Conservation (phyloP, 1,140 invertebrate species). For the Neuroterus valhalla region DNA sequence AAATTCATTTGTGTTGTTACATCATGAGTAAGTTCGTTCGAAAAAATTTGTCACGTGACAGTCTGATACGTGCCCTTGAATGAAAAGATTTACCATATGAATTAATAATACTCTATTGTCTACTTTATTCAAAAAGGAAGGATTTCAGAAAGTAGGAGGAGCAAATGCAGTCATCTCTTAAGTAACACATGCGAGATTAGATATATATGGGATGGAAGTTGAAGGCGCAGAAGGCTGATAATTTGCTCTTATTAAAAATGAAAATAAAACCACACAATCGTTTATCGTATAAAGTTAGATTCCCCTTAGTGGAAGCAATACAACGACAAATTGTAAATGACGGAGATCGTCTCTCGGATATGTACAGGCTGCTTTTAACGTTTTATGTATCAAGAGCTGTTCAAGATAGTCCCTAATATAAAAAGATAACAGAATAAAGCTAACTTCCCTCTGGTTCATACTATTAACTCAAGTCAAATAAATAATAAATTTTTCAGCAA, state of each 20-base stretch:
- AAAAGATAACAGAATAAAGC: constrained; percentile 6
- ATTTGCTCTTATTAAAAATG: not conserved
- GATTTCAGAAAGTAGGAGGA: constrained; percentile 12
- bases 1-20: no score
- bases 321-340: not conserved
- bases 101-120: constrained; percentile 1
- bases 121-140: not conserved
- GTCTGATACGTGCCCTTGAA: no score
- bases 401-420: constrained; percentile 12
- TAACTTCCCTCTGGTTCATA: not conserved
- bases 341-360: constrained; percentile 3
- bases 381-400: constrained; percentile 1
- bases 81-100: not conserved
- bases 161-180: constrained; percentile 12
- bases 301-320: not conserved
- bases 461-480: not conserved
- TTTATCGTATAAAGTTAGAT: not conserved
- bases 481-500: not conserved
- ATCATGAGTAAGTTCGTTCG: no score
- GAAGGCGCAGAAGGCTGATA: constrained; percentile 12
- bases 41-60: no score
- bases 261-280: not conserved
- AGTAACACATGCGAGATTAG: constrained; percentile 26
- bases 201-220: constrained; percentile 4
- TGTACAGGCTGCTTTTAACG: constrained; percentile 4